Base-by-base conservation (phyloP, 2,888 invertebrate genomes). In the Pilophorus perplexus region DNA sequence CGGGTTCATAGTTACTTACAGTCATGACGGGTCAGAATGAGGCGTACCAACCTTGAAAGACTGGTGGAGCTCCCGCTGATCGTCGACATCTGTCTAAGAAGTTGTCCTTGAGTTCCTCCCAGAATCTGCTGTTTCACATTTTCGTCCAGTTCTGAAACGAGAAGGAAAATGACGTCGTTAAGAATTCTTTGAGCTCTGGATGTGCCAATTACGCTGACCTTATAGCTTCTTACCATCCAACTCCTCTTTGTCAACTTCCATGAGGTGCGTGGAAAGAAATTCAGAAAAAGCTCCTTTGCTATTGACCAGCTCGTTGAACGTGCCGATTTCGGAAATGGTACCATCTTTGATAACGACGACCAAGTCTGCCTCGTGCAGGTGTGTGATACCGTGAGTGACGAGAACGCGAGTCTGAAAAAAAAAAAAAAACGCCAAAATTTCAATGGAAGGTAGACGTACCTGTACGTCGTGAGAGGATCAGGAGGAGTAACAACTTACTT, bases 371-470 rank as follows among this genome's bases (percentile, higher is more conserved):
- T 78, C 74, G 2, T 81, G 81, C 38, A 84, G 75, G 75, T 80
- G 83, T n/a, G 80, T 79, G 5, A 84, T 76, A 6, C 82, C 80
- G 73, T 85, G 84, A 0, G 84, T 85, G 2, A 85, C 83, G 44
- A 85, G 74, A 8, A 85, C 73, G 16, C 84, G 75, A 0, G 84
- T 84, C 79, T 76, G 50, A 38, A 22, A 46, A 23, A 16, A 38
- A 38, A 52, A 55, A 27, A 20, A 57, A 22, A 2, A 66, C n/a
- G 12, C n/a, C 22, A 59, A 33, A 27, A 46, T 40, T n/a, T n/a
- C n/a, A n/a, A n/a, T n/a, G n/a, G n/a, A n/a, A n/a, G n/a, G n/a
- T 14, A n/a, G 42, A 12, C 12, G 12, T 8, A 10, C 12, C 6
- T 33, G 33, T 33, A 10, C 6, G 33, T 33, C 12, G 33, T 33